Base-by-base conservation (phyloP, 2,888 invertebrate species). In the Lepidochitona cinerea region DNA sequence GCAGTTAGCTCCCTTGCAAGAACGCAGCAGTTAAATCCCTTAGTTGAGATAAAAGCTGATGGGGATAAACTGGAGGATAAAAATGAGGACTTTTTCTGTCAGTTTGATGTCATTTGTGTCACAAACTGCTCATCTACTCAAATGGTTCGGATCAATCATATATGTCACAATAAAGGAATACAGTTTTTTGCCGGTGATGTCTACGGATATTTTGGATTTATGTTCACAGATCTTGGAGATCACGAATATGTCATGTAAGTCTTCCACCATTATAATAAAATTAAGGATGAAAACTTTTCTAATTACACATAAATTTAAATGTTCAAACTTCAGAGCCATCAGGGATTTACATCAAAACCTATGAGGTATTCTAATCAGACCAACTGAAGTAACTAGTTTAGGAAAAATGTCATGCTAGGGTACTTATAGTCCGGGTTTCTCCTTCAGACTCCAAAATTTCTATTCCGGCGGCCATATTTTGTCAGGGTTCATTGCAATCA, bases 131-230 rank as follows among this genome's bases (percentile, higher is more conserved):
- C 93, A 73, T 93, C 94, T 77, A 93, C 94, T 32, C 94, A 95
- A 84, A 90, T 96, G 68, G 91, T 94, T 70, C 93, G 94, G 77
- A 93, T 98, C 41, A 95, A 97, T 90, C 92, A 93, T 37, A 93
- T 89, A 9, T 89, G 89, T 76, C 83, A 83, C 33, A 93, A 94
- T 71, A 92, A 93, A 68, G 94, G 94, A 64, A 93, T 96, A 32
- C 95, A 96, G 87, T 96, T 98, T 87, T 95, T 97, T 83, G 94
- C 95, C 81, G 96, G 96, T 0, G 96, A 97, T 91, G 96, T 97
- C 9, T 97, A 95, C 94, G 99, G 99, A 59, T 95, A 94, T 92
- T 95, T 95, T 91, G 98, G 98, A 0, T 98, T 94, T 90, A 94
- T 95, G 88, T 96, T 98, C 89, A 94, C 95, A 18, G 98, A 99